These are phyloP conservation scores for Synanthedon vespiformis DNA, from an alignment of 2,888 invertebrate species.

Conservation along the genomic window DNA sequence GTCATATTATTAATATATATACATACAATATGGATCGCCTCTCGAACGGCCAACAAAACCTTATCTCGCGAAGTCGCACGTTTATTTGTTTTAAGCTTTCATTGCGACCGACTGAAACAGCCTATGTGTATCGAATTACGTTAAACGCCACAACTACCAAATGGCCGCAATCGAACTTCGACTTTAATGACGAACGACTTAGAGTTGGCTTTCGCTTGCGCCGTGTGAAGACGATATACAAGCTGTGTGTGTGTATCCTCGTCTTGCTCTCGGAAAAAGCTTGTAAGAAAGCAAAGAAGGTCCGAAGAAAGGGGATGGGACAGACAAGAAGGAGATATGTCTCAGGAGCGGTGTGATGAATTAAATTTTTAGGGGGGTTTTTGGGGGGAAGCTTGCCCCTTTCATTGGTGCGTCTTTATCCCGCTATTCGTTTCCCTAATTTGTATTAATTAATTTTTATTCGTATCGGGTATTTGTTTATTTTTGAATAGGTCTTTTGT, in stretches of 20 bases:
- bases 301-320: conserved; percentile 30
- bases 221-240: conserved; percentile 22
- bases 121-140: conserved; percentile 34
- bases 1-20: too few species aligned
- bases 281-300: conserved; percentile 69
- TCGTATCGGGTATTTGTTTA: conserved; percentile 1
- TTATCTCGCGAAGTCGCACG: conserved; percentile 50
- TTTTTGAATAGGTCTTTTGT: background rate
- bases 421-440: conserved; percentile 57
- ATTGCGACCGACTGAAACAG: conserved; percentile 64
- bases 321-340: conserved; percentile 49
- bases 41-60: conserved; percentile 51
- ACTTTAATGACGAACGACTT: fast-evolving
- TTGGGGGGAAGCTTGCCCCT: conserved; percentile 41
- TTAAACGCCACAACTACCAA: conserved; percentile 18
- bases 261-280: conserved; percentile 59
- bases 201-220: conserved; percentile 15
- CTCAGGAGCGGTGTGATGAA: conserved; percentile 64
- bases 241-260: conserved; percentile 21
- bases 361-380: conserved; percentile 69
- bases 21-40: conserved; percentile 13
- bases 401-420: conserved; percentile 59
- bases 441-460: conserved; percentile 50
- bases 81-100: conserved; percentile 69
- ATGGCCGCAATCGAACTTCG: conserved; percentile 3